Conservation (phyloP, 2,888 invertebrate genomes). For the Entomobrya multifasciata region DNA sequence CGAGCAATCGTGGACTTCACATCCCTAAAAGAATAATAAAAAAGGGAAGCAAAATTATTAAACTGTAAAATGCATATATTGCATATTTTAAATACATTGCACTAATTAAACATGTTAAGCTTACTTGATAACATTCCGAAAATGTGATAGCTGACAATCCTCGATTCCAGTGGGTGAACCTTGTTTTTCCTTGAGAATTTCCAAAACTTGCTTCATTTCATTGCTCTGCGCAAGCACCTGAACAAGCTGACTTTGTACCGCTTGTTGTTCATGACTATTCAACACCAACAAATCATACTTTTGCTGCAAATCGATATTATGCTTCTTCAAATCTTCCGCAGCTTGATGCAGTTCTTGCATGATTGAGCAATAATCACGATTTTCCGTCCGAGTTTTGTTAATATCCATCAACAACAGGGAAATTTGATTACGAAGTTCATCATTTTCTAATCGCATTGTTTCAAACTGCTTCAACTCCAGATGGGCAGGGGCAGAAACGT, state of each 20-base stretch:
- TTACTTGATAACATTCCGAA: constrained; percentile 74
- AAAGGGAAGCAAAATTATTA: constrained; percentile 4
- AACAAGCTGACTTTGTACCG: constrained; percentile 63
- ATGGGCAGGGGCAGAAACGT: neutral
- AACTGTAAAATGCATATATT: neutral
- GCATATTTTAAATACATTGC: no score
- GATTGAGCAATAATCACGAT: constrained; percentile 69
- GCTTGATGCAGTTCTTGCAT: constrained; percentile 74
- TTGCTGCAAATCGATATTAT: constrained; percentile 62
- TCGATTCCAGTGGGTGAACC: constrained; percentile 48
- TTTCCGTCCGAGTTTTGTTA: constrained; percentile 68
- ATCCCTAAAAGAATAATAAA: constrained; percentile 71
- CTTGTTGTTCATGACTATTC: constrained; percentile 70
- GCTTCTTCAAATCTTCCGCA: constrained; percentile 69
- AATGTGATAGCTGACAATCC: constrained; percentile 64
- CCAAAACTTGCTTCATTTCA: constrained; percentile 66
- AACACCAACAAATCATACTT: constrained; percentile 53
- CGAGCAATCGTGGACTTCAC: constrained; percentile 72
- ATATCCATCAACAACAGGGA: constrained; percentile 58
- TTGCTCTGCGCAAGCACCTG: constrained; percentile 72
- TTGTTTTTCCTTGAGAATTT: constrained; percentile 56
- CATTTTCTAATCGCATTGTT: constrained; percentile 57
- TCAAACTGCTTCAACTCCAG: constrained; percentile 26
- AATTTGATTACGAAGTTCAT: constrained; percentile 65
- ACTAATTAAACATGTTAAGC: neutral